Evolutionary conservation across 2,797 vertebrate genomes (phyloP).

Genomic region (Meda fulgida): DNA sequence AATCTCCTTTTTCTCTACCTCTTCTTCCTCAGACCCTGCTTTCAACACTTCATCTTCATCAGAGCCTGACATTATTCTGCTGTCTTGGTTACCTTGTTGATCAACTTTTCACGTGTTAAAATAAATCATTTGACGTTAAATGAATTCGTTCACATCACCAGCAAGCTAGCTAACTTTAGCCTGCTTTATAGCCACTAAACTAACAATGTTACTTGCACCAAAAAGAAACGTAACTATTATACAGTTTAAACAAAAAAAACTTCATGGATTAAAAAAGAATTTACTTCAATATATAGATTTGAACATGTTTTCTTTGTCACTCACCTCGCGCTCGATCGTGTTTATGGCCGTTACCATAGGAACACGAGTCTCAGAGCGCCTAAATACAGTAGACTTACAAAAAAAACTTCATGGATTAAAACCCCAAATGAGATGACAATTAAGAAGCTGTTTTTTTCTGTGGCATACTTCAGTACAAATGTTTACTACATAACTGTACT

Average conservation of each 20-base stretch:
- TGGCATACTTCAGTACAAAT: neutral
- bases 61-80: constrained; percentile 52
- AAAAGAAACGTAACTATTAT: neutral
- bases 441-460: neutral
- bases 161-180: neutral
- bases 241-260: neutral
- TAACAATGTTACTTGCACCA: neutral
- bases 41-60: constrained; percentile 63
- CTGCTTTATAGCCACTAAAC: neutral
- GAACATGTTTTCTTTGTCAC: neutral
- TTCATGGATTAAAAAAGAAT: neutral
- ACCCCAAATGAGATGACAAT: neutral
- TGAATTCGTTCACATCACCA: neutral
- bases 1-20: constrained; percentile 18
- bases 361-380: neutral
- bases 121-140: neutral
- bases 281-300: neutral
- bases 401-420: no score
- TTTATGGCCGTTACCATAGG: constrained; percentile 47
- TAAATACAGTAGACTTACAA: no score
- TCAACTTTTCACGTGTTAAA: neutral
- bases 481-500: neutral
- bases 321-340: neutral
- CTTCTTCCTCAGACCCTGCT: constrained; percentile 53
- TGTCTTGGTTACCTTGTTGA: neutral